Evolutionary conservation across 2,888 invertebrate genomes (phyloP), one percentile per base, ranked within the genome.

Genomic region (Scaptomyza polygonia): DNA sequence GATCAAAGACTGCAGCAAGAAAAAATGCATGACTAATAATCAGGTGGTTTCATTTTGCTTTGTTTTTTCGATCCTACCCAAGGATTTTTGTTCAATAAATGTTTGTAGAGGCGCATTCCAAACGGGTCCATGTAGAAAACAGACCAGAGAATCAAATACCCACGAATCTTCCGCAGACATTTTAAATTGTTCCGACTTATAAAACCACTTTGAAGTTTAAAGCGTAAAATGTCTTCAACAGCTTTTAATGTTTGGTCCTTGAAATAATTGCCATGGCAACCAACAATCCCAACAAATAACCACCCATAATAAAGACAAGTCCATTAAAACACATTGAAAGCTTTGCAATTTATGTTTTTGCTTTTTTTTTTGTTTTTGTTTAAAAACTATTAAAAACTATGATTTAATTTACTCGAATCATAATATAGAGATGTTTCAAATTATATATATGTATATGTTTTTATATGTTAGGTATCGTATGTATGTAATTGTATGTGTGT

Each of bases 61-160:
- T 14, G 12, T 18, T 2, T 12, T 21, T 4, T 25, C 14, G 1
- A 11, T n/a, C 5, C 16, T 77, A 98, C 98, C 96, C 77, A 97
- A 92, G 57, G 97, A 98, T 91, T 97, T 97, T 88, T 97, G 97
- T 92, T 98, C 98, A 73, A 98, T 96, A 89, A 98, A 98, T 30
- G 96, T 97, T 88, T 97, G 94, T 54, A 98, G 92, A 0, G 98
- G 98, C 12, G 97, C 95, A 89, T 97, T 97, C 97, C 98, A 98
- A 47, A 98, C 94, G 0, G 98, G 97, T 2, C 98, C 97, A 91
- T 97, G 97, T 53, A 98, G 92, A 91, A 97, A 98, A 66, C 96
- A 96, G 27, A 98, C 95, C 64, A 98, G 92, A 0, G 97, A 97
- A 92, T 98, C 98, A 87, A 97, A 97, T 12, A 98, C 96, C 97